A percentile compares a stretch with the other conserved stretches of the same genome.
Conservation (phyloP, 2,113 vertebrate species). For the Oreocharis arfaki region DNA sequence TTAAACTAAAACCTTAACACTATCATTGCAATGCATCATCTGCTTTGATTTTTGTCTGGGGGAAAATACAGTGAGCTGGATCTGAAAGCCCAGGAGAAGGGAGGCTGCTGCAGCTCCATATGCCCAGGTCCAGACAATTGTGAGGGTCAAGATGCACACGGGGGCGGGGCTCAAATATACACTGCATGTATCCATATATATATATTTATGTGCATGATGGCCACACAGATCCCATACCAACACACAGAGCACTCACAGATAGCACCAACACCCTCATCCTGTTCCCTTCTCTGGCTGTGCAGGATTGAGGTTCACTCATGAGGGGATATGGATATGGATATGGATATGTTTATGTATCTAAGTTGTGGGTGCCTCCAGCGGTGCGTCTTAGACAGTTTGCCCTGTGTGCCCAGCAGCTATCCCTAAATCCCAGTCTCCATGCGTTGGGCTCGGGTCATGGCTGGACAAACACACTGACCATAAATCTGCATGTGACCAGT, state of each 20-base stretch:
- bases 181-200: background rate
- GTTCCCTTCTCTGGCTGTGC: background rate
- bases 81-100: background rate
- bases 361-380: background rate
- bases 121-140: background rate
- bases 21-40: background rate
- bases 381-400: background rate
- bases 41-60: background rate
- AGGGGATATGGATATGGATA: background rate
- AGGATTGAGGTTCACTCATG: background rate
- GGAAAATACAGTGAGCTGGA: background rate
- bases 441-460: background rate
- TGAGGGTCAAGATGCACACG: background rate
- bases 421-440: background rate
- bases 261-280: background rate
- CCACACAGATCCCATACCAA: accelerated
- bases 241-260: background rate
- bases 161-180: background rate
- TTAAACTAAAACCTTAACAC: background rate
- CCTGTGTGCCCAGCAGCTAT: background rate
- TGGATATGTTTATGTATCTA: background rate
- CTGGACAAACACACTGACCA: background rate
- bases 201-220: background rate
- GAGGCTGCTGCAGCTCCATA: background rate
- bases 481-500: background rate